Conservation (phyloP, 1,140 invertebrate genomes). For the Pristionchus pacificus region DNA sequence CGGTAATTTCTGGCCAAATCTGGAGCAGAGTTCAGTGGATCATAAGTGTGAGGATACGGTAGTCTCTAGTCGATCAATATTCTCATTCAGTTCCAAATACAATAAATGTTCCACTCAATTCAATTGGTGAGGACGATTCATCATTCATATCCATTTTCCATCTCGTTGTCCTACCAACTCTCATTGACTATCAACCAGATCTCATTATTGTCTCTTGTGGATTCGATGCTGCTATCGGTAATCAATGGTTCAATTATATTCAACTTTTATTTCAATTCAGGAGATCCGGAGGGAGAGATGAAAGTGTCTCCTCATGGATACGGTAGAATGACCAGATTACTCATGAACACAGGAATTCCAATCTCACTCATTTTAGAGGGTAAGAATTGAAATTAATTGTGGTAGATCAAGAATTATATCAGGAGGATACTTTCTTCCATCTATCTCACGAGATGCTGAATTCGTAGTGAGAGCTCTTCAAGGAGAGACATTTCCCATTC, state of each 20-base stretch:
- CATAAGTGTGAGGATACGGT: constrained; percentile 51
- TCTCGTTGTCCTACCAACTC: constrained; percentile 61
- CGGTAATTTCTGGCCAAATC: constrained; percentile 86
- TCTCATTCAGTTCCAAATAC: constrained; percentile 45
- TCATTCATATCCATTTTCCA: constrained; percentile 62
- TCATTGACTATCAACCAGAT: constrained; percentile 58
- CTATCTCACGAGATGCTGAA: background rate
- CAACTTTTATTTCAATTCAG: too few species aligned
- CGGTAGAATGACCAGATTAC: constrained; percentile 58
- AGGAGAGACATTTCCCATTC: background rate
- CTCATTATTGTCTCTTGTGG: constrained; percentile 57
- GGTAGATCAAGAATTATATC: background rate
- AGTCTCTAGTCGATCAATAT: background rate
- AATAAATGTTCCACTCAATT: constrained; percentile 48
- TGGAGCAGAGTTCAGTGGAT: constrained; percentile 71
- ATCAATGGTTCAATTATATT: too few species aligned
- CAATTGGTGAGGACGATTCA: constrained; percentile 58
- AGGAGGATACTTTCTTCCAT: background rate
- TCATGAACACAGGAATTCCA: background rate
- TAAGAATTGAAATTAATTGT: background rate
- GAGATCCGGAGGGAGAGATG: constrained; percentile 59
- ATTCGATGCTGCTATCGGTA: constrained; percentile 60
- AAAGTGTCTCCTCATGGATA: constrained; percentile 60
- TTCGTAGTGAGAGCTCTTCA: background rate
- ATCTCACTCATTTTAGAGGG: background rate